Evolutionary conservation across 2,797 vertebrate species (phyloP), one percentile per base, ranked within the genome.

Genomic region (Merluccius polli): DNA sequence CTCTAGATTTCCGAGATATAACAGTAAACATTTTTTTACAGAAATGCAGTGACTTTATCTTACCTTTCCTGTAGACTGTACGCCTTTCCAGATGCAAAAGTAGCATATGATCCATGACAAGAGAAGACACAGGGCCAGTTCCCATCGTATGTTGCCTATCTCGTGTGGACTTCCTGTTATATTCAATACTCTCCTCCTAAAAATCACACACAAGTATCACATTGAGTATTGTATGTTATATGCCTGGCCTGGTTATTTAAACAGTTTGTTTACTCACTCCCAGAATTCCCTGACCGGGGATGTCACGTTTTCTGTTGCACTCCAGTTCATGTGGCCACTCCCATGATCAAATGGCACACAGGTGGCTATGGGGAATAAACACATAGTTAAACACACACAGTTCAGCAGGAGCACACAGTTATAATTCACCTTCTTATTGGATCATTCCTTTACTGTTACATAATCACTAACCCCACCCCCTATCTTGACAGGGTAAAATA

Each of bases 81-180:
- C 96, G 59, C 98, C 98, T 88, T 95, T 98, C 97, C 98, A 98
- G 71, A 98, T 95, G 87, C 97, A 99, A 84, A 99, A 99, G 89
- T 98, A 99, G 72, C 98, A 99, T 84, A 98, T 91, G 86, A 96
- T 87, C 98, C 97, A 99, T 0, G 96, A 95, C 16, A 99, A 85
- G 73, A 98, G 79, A 29, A 98, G 96, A 88, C 97, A 99, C 27
- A 98, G 85, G 16, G 90, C 95, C 88, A 99, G 84, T 82, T 99
- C 97, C 98, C 98, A 99, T 74, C 94, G 94, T 41, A 99, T 75
- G 68, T 81, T 79, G 6, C 98, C 98, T 52, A 98, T 73, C 44
- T 99, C 93, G 73, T 96, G 79, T 76, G 96, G 87, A 79, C 90
- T 96, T 7, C 92, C 93, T 0, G 96, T 95, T 81, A 98, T 87